phyloP scores from a whole-genome alignment of 2,113 vertebrate genomes.

The Herpailurus yagouaroundi region DNA sequence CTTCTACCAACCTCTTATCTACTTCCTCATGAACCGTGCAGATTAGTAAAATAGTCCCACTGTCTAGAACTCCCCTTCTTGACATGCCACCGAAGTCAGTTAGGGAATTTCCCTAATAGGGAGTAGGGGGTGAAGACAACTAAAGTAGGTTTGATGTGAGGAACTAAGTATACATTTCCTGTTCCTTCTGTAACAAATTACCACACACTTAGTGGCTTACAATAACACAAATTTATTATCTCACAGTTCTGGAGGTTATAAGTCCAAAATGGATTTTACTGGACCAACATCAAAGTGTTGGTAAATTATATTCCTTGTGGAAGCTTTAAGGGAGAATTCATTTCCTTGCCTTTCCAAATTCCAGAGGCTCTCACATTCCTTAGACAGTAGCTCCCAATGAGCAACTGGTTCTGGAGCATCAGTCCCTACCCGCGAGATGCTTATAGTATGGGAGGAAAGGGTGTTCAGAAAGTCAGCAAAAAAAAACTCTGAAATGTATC shows the following conservation, averaged over 20 bases:
- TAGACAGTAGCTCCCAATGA: not conserved
- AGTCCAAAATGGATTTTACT: not conserved
- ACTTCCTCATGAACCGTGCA: not conserved
- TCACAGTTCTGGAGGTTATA: not conserved
- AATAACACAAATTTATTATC: not conserved
- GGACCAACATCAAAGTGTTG: not conserved
- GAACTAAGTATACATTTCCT: not conserved
- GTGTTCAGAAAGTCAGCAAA: not conserved
- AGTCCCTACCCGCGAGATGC: fast-evolving
- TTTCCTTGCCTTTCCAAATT: not conserved
- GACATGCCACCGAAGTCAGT: not conserved
- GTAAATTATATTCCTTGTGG: not conserved
- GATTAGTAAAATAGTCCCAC: not conserved
- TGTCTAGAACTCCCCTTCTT: not conserved
- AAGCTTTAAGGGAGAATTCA: not conserved
- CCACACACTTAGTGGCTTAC: not conserved
- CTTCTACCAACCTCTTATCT: not conserved
- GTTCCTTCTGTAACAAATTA: not conserved
- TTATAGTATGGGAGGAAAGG: not conserved
- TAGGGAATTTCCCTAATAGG: not conserved
- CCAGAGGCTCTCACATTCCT: no score
- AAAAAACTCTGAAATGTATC: not conserved
- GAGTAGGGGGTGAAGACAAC: not conserved
- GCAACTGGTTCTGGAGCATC: not conserved
- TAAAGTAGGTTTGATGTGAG: not conserved